Percentiles rank a stretch among this genome's conserved stretches.
phyloP scores from a whole-genome alignment of 2,113 vertebrate genomes.

The Neopipo cinnamomea region DNA sequence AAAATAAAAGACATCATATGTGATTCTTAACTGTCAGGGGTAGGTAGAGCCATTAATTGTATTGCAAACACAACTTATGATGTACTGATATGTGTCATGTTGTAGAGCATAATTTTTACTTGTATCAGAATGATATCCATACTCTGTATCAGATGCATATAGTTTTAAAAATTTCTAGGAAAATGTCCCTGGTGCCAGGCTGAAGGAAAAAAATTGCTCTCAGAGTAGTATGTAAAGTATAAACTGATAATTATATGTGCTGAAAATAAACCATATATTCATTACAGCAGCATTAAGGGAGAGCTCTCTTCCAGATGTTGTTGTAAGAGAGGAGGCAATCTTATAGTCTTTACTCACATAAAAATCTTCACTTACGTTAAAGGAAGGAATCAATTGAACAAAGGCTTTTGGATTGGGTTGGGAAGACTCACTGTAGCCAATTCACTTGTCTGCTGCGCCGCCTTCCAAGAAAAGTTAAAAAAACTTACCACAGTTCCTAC shows the following conservation, averaged over 20 bases:
- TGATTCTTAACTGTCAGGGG: neutral
- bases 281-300: neutral
- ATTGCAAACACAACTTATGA: neutral
- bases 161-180: neutral
- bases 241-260: neutral
- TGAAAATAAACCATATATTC: neutral
- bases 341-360: neutral
- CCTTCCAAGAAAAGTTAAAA: neutral
- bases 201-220: neutral
- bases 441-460: neutral
- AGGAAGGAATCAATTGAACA: neutral
- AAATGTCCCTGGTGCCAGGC: neutral
- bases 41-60: neutral
- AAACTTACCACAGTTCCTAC: neutral
- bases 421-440: neutral
- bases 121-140: neutral
- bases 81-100: neutral
- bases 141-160: neutral
- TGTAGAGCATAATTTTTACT: neutral
- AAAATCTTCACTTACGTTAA: neutral
- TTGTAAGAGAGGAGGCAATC: neutral
- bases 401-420: neutral
- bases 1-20: neutral
- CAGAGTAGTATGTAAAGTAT: neutral
- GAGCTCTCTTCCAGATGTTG: neutral